phyloP scores from a whole-genome alignment of 2,888 invertebrate species.

The Agonopterix heracliana region DNA sequence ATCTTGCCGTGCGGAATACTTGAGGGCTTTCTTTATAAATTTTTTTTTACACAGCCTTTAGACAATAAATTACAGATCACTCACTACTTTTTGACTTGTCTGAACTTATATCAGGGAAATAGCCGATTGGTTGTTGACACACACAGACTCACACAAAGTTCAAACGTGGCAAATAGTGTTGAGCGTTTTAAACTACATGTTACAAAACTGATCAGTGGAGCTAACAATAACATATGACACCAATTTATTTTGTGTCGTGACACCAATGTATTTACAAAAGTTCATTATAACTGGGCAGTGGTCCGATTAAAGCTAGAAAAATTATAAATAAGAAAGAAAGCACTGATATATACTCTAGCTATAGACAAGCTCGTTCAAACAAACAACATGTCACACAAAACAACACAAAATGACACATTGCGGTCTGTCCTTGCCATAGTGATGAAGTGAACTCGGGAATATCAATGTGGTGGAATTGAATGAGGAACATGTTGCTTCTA shows the following conservation, averaged over 20 bases:
- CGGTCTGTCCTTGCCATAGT: too few relatives aligned
- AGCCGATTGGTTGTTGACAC: too few relatives aligned
- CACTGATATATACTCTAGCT: too few relatives aligned
- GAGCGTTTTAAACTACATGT: conserved; percentile 40
- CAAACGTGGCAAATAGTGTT: not conserved
- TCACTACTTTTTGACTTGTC: too few relatives aligned
- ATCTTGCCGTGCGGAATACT: conserved; percentile 53
- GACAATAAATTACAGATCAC: conserved; percentile 56
- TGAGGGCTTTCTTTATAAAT: conserved; percentile 51
- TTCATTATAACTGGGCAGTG: conserved; percentile 51
- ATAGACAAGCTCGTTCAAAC: too few relatives aligned
- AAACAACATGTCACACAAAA: too few relatives aligned
- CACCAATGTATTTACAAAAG: conserved; percentile 69
- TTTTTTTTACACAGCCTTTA: conserved; percentile 68
- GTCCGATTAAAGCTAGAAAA: conserved; percentile 21
- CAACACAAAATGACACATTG: too few relatives aligned
- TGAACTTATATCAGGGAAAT: too few relatives aligned
- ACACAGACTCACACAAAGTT: not conserved
- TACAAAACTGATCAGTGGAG: conserved; percentile 72
- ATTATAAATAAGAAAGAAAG: too few relatives aligned
- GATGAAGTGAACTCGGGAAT: too few relatives aligned
- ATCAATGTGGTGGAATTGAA: too few relatives aligned
- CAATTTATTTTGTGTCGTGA: conserved; percentile 36
- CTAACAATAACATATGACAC: conserved; percentile 61
- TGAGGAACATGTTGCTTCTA: too few relatives aligned